These are phyloP conservation scores for Ctenodactylus gundi DNA, from an alignment of 2,113 vertebrate species.

Conservation along the genomic window DNA sequence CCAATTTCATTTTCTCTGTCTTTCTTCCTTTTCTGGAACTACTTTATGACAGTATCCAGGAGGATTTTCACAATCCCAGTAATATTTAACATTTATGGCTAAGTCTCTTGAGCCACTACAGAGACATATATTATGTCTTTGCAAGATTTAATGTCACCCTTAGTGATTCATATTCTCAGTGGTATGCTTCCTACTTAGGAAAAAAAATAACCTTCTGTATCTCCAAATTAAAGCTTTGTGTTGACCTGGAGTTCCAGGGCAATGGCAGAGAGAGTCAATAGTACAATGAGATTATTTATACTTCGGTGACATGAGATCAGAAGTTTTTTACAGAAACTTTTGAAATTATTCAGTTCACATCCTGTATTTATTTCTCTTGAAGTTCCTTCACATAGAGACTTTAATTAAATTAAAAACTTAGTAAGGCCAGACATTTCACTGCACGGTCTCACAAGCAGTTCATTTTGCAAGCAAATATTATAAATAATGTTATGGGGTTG, in stretches of 20 bases:
- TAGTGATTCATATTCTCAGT: slow-evolving; percentile 56
- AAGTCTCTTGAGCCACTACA: slow-evolving; percentile 40
- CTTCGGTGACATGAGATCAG: neutral
- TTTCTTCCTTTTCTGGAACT: neutral
- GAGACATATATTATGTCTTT: slow-evolving; percentile 56
- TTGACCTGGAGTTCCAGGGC: neutral
- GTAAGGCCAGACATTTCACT: neutral
- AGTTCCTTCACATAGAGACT: slow-evolving; percentile 10
- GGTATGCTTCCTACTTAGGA: neutral
- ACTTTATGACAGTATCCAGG: neutral
- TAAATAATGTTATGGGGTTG: neutral
- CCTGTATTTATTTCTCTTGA: neutral
- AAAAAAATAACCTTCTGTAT: neutral
- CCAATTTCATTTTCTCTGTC: neutral
- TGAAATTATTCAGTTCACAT: neutral
- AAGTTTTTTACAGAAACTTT: slow-evolving; percentile 13
- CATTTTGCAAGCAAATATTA: neutral
- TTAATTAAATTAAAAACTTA: slow-evolving; percentile 2
- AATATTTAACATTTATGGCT: slow-evolving; percentile 67
- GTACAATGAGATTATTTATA: neutral
- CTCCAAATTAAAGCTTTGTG: neutral
- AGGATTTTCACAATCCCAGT: slow-evolving; percentile 53
- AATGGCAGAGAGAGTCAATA: neutral
- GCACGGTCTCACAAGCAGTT: neutral
- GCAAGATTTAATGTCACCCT: slow-evolving; percentile 52